Base-by-base conservation (phyloP, 1,140 invertebrate species). In the Oedothorax gibbosus region DNA sequence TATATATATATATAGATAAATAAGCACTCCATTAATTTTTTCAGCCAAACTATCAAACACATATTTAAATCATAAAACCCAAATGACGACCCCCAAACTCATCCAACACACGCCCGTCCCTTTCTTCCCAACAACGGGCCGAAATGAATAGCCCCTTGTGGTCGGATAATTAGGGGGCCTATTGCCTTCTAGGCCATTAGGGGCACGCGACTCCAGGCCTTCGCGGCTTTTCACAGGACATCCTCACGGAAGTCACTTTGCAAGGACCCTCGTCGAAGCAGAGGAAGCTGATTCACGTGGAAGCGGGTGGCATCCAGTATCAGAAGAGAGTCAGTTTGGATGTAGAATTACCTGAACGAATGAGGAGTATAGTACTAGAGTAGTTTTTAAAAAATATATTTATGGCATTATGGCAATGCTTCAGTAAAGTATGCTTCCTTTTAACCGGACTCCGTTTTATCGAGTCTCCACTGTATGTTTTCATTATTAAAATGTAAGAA, bases 231-330 rank as follows among this genome's bases (percentile, higher is more conserved):
- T 66, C 62, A 49, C 35, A 51, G 62, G 21, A 14, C 77, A 54
- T 79, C 77, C 77, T 79, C 64, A 66, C 77, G 77, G 77, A 79
- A 79, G 77, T 79, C 77, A 79, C 62, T 54, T 66, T 65, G 64
- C 62, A 53, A 62, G 66, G 77, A 79, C 77, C 66, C 76, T 66
- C 60, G 35, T 14, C 54, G 75, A 77, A 35, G 35, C 20, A 66
- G 35, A 35, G 77, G 64, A 66, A 51, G 62, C 77, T 79, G 77
- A 79, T 79, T 79, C 77, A 79, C 65, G 66, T 79, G 15, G 54
- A 18, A 57, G 10, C 53, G 10, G 7, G 49, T 18, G 65, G 35
- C 66, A 53, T 71, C 21, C 69, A 71, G 69, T n/a, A 7, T n/a
- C 57, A 7, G 66, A 69, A 15, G 35, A 50, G 21, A 51, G 49